Base-by-base conservation (phyloP, 2,797 vertebrate genomes). In the Phalloptychus januarius region DNA sequence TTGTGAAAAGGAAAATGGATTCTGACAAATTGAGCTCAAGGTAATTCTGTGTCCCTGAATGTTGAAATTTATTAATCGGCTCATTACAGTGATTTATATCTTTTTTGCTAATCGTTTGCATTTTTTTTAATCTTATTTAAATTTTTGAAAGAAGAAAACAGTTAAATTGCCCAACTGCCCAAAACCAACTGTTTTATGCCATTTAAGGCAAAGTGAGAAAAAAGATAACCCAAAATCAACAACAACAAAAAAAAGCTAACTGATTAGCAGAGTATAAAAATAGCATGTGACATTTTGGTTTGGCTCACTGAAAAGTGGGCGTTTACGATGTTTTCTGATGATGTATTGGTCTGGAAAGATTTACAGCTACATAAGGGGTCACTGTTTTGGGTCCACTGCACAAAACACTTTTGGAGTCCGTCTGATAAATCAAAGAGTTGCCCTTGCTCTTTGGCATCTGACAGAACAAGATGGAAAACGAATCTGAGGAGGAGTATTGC, bases 401-500 rank as follows among this genome's bases (percentile, higher is more conserved):
- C 33, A 78, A 70, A 76, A 75, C 33, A 31, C 4, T 78, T 77
- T 78, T 40, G 48, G 65, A 48, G 61, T 52, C 71, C 54, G 25
- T 18, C 10, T 56, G 48, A 82, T 48, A 75, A 65, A 86, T 79
- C 56, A 77, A 82, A 83, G 44, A 20, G 7, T 18, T 48, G 15
- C 38, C 48, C 38, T 75, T 70, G 42, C 69, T 72, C 74, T 63
- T 74, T 48, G 12, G 80, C 61, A 42, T 77, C 72, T 73, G 76
- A 77, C 71, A 72, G 52, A 75, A 48, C 61, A 58, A 77, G 54
- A 69, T 18, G 54, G 40, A 71, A 76, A 85, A 73, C 11, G 71
- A 75, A 81, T 70, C 61, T 20, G 69, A 56, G 79, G 63, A 58
- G 80, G 80, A 84, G 46, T n/a, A 72, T 76, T 58, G 23, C 67